Conservation (phyloP, 2,888 invertebrate species). For the Tetanocera ferruginea region DNA sequence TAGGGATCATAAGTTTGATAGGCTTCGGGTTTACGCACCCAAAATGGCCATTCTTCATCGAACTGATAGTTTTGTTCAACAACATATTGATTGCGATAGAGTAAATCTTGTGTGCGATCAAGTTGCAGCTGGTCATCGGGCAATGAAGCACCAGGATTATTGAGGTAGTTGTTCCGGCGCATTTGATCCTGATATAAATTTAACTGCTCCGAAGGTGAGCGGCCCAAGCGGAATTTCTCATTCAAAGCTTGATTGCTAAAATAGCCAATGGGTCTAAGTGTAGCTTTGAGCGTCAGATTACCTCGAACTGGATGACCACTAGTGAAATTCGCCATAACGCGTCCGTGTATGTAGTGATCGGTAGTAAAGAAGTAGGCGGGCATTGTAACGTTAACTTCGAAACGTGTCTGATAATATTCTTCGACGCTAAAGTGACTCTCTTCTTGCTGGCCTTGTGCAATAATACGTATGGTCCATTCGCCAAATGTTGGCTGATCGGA, state of each 20-base stretch:
- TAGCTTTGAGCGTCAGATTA: constrained; percentile 88
- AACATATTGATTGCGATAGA: constrained; percentile 73
- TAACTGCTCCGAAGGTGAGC: constrained; percentile 59
- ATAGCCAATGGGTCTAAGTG: constrained; percentile 78
- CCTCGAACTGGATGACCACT: constrained; percentile 92
- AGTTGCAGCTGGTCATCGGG: constrained; percentile 41
- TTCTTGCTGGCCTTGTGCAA: constrained; percentile 90
- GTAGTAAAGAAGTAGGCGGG: constrained; percentile 93
- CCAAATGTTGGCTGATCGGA: constrained; percentile 94
- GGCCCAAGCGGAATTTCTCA: constrained; percentile 71
- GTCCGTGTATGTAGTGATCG: constrained; percentile 86
- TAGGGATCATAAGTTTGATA: constrained; percentile 67
- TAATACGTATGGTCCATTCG: constrained; percentile 90
- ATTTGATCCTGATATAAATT: constrained; percentile 50
- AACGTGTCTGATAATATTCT: constrained; percentile 95
- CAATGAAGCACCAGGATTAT: constrained; percentile 47
- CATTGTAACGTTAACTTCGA: constrained; percentile 95
- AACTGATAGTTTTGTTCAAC: constrained; percentile 83
- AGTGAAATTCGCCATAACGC: constrained; percentile 94
- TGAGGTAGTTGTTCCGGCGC: constrained; percentile 54
- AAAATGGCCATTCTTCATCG: constrained; percentile 85
- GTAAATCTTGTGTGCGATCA: constrained; percentile 56
- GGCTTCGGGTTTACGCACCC: constrained; percentile 78
- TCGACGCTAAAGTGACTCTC: constrained; percentile 89
- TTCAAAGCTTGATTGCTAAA: constrained; percentile 73